These are phyloP conservation scores for Melinaea marsaeus DNA, from an alignment of 2,888 invertebrate species.

Conservation along the genomic window DNA sequence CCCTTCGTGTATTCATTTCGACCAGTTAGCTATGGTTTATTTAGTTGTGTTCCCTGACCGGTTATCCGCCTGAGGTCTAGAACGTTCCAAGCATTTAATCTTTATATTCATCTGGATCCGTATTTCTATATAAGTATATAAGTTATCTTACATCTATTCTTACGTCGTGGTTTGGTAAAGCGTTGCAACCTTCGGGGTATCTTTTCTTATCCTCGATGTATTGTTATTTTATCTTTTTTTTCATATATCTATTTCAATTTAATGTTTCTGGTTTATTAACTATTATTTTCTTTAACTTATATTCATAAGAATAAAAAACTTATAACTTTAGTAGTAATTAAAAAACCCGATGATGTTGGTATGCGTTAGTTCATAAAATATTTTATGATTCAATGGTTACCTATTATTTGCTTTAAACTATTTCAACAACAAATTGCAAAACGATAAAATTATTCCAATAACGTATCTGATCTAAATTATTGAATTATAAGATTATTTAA, in stretches of 20 bases:
- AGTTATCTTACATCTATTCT: conserved; percentile 18
- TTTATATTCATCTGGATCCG: conserved; percentile 14
- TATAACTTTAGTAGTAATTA: too few relatives aligned
- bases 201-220: background rate
- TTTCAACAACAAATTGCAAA: too few relatives aligned
- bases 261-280: background rate
- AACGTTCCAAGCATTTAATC: conserved; percentile 19
- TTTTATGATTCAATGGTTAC: too few relatives aligned
- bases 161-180: conserved; percentile 15
- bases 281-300: too few relatives aligned
- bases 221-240: background rate
- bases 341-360: too few relatives aligned
- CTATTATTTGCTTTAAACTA: too few relatives aligned
- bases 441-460: too few relatives aligned
- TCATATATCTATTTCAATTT: background rate
- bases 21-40: conserved; percentile 16
- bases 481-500: background rate
- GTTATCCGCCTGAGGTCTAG: conserved; percentile 20
- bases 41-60: conserved; percentile 17
- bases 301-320: too few relatives aligned
- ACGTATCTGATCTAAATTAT: background rate
- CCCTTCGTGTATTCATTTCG: conserved; percentile 50
- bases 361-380: too few relatives aligned
- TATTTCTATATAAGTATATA: conserved; percentile 19
- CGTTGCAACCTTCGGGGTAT: background rate